A percentile compares a stretch with the other conserved stretches of the same genome.
Evolutionary conservation across 2,113 vertebrate species (phyloP).

Genomic region (Gallinago media): DNA sequence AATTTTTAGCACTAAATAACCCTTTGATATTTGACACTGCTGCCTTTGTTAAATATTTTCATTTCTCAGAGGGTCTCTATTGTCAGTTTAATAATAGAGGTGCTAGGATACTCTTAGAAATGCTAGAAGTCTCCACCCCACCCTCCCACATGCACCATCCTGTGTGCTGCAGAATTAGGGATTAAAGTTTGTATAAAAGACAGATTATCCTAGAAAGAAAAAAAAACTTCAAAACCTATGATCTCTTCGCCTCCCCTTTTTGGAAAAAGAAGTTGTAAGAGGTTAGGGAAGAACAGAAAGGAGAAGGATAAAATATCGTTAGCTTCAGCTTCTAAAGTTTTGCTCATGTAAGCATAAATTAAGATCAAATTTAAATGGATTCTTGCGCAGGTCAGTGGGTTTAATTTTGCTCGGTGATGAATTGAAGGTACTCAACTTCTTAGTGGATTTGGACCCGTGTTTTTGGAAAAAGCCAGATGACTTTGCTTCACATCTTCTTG

Average conservation of each 20-base stretch:
- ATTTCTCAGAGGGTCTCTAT: conserved; percentile 67
- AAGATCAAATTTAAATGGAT: background rate
- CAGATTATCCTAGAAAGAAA: conserved; percentile 23
- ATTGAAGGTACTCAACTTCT: background rate
- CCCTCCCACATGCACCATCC: conserved; percentile 3
- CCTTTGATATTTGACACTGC: conserved; percentile 69
- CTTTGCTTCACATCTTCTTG: background rate
- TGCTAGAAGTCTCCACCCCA: conserved; percentile 59
- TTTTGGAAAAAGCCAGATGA: background rate
- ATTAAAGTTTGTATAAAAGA: conserved; percentile 63
- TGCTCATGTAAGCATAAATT: conserved; percentile 11
- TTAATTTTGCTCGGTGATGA: conserved; percentile 16
- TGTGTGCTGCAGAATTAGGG: conserved; percentile 54
- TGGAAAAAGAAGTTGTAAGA: conserved; percentile 2
- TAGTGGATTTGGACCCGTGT: background rate
- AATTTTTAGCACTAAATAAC: conserved; percentile 54
- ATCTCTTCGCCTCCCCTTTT: background rate
- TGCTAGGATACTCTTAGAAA: conserved; percentile 74
- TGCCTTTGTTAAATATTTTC: conserved; percentile 73
- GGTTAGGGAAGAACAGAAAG: background rate
- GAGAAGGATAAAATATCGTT: conserved; percentile 44
- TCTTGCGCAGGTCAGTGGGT: background rate
- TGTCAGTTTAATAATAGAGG: conserved; percentile 66
- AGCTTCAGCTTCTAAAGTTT: background rate
- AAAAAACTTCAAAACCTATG: background rate